Evolutionary conservation across 2,888 invertebrate genomes (phyloP).

Genomic region (Tinea trinotella): DNA sequence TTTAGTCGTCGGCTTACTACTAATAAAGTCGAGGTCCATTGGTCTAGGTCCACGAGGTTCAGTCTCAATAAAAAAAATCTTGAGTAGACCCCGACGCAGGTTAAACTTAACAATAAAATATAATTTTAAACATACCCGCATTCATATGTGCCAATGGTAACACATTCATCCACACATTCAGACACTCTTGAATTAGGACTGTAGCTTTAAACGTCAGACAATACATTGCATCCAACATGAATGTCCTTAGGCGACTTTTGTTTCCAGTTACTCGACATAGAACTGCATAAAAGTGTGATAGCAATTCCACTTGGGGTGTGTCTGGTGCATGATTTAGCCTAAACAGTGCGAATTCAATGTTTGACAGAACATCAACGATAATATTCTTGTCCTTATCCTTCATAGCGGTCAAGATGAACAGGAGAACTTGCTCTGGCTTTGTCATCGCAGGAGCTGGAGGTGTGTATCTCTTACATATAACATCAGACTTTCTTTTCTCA

Average conservation of each 20-base stretch:
- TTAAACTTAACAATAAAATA: neutral
- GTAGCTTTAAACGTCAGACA: slow-evolving; percentile 54
- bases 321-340: slow-evolving; percentile 47
- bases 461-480: slow-evolving; percentile 34
- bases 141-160: slow-evolving; percentile 51
- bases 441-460: slow-evolving; percentile 50
- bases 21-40: no score
- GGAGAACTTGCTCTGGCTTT: slow-evolving; percentile 47
- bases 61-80: no score
- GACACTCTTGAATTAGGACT: slow-evolving; percentile 48
- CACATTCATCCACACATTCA: slow-evolving; percentile 54
- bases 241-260: slow-evolving; percentile 43
- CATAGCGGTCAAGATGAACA: slow-evolving; percentile 32
- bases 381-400: slow-evolving; percentile 20
- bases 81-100: no score
- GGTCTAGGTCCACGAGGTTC: no score
- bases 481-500: slow-evolving; percentile 42
- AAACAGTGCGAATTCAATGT: slow-evolving; percentile 51
- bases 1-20: no score
- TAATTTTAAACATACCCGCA: slow-evolving; percentile 38
- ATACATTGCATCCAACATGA: slow-evolving; percentile 62
- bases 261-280: slow-evolving; percentile 46
- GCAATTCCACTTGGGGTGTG: slow-evolving; percentile 46
- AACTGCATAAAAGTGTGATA: slow-evolving; percentile 56
- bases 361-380: slow-evolving; percentile 35